Percentiles rank a stretch among this genome's conserved stretches.
Evolutionary conservation across 2,113 vertebrate species (phyloP).

Genomic region (Labrus mixtus): DNA sequence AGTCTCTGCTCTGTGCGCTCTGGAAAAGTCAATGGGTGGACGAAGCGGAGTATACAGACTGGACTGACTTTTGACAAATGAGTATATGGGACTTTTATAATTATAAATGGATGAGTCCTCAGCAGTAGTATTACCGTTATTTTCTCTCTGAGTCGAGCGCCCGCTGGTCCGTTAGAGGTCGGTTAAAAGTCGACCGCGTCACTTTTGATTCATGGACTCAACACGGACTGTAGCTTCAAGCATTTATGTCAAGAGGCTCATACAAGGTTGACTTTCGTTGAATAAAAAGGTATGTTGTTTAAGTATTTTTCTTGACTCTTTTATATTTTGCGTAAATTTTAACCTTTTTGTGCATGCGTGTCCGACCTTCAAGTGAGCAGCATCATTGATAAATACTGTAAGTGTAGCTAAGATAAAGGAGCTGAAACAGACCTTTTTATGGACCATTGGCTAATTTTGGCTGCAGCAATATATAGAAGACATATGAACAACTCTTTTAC

Average conservation of each 20-base stretch:
- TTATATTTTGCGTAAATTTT: background rate
- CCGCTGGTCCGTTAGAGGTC: conserved; percentile 35
- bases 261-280: conserved; percentile 57
- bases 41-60: conserved; percentile 19
- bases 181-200: conserved; percentile 53
- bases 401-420: background rate
- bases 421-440: conserved; percentile 1
- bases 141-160: conserved; percentile 10
- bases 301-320: background rate
- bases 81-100: background rate
- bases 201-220: conserved; percentile 75
- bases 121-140: background rate
- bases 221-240: conserved; percentile 51
- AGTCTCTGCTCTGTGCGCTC: conserved; percentile 45
- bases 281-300: conserved; percentile 60
- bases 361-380: conserved; percentile 8
- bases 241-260: conserved; percentile 52
- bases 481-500: background rate
- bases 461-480: background rate
- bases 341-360: background rate
- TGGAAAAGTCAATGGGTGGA: conserved; percentile 59
- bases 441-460: background rate
- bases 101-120: conserved; percentile 9
- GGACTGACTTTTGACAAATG: background rate
- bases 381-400: background rate